Evolutionary conservation across 2,888 invertebrate genomes (phyloP).

Genomic region (Drosophila tanythrix): DNA sequence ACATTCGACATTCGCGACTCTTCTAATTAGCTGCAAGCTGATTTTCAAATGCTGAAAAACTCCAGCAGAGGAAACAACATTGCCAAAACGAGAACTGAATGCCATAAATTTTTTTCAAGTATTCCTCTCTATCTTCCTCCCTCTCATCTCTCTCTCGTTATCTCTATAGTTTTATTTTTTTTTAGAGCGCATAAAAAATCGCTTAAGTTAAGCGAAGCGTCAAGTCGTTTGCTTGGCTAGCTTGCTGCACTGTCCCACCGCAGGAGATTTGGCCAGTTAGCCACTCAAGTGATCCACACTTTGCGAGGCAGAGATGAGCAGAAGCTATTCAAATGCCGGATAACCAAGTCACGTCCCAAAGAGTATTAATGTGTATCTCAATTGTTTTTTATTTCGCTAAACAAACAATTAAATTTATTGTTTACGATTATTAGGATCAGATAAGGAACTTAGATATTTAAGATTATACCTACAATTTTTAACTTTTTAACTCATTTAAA

Average conservation of each 20-base stretch:
- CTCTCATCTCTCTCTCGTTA: neutral
- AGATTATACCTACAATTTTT: neutral
- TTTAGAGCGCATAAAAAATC: conserved; percentile 71
- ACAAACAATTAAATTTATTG: neutral
- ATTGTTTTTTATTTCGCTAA: conserved; percentile 1
- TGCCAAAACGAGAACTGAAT: conserved; percentile 41
- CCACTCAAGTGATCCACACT: conserved; percentile 74
- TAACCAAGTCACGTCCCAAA: neutral
- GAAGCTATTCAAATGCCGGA: conserved; percentile 33
- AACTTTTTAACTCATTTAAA: neutral
- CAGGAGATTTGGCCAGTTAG: conserved; percentile 80
- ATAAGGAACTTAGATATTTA: neutral
- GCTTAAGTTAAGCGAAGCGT: conserved; percentile 81
- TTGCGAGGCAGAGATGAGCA: conserved; percentile 59
- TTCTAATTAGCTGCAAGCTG: conserved; percentile 76
- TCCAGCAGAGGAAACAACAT: neutral
- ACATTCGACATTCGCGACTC: conserved; percentile 68
- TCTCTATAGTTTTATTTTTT: conserved; percentile 20
- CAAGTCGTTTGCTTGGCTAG: conserved; percentile 78
- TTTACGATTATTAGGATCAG: neutral
- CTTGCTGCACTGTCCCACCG: conserved; percentile 46
- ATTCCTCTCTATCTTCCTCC: too few species aligned
- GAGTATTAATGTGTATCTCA: neutral
- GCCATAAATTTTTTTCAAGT: conserved; percentile 44
- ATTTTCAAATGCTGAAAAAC: conserved; percentile 52